Percentiles rank a stretch among this genome's conserved stretches.
Evolutionary conservation across 23 tunicate species (phyloP).

Genomic region (Aplidium turbinatum): DNA sequence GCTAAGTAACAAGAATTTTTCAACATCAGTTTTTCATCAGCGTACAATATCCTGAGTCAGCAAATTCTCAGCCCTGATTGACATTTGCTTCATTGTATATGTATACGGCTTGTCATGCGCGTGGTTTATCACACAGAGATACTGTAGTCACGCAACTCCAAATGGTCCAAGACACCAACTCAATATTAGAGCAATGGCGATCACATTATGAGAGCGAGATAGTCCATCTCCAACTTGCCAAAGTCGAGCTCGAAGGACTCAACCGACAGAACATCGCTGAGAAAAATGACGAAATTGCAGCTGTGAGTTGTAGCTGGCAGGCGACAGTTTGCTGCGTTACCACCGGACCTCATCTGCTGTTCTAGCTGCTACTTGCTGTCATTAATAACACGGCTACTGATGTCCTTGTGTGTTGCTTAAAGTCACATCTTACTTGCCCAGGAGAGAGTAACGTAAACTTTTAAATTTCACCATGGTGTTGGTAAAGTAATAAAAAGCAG

Average conservation of each 20-base stretch:
- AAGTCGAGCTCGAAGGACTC: slow-evolving; percentile 71
- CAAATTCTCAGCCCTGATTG: no score
- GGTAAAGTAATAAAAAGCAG: no score
- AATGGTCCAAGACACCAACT: slow-evolving; percentile 87
- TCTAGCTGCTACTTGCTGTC: neutral
- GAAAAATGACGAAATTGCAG: slow-evolving; percentile 36
- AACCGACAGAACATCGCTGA: slow-evolving; percentile 54
- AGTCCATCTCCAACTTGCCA: slow-evolving; percentile 84
- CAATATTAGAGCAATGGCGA: slow-evolving; percentile 93
- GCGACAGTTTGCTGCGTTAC: neutral
- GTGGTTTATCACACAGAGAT: slow-evolving; percentile 74
- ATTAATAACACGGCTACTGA: neutral
- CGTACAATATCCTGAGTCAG: no score
- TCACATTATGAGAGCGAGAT: slow-evolving; percentile 92
- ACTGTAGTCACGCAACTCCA: slow-evolving; percentile 85
- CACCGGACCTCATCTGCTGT: neutral
- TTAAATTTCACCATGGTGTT: no score
- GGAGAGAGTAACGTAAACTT: no score
- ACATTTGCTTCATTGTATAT: no score
- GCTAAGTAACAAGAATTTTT: no score
- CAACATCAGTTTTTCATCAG: no score
- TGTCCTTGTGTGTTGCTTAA: no score
- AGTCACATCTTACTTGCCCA: no score
- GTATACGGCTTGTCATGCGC: no score
- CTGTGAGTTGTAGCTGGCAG: slow-evolving; percentile 57